Evolutionary conservation across 2,113 vertebrate genomes (phyloP).

Genomic region (Raja brachyura): DNA sequence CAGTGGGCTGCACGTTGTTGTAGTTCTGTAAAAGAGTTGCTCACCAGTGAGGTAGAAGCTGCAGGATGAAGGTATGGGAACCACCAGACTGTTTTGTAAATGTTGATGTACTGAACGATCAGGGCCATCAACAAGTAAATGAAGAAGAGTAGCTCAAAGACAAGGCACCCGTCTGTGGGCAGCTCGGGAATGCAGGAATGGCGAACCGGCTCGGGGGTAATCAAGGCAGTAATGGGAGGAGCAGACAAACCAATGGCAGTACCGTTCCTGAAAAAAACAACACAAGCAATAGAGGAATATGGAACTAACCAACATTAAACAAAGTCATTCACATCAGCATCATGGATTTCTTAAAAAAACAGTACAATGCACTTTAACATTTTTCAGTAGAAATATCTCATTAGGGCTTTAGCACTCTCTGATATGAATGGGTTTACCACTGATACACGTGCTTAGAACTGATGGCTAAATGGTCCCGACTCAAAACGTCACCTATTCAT

Average conservation of each 20-base stretch:
- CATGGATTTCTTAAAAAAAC: not conserved
- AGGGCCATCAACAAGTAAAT: slow-evolving; percentile 90
- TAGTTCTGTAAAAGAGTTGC: slow-evolving; percentile 40
- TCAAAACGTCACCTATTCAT: no score
- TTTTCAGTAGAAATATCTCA: not conserved
- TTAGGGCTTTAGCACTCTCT: not conserved
- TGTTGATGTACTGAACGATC: slow-evolving; percentile 97
- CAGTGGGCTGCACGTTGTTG: not conserved
- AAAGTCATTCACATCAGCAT: not conserved
- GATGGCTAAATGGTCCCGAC: no score
- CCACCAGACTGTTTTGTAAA: slow-evolving; percentile 99
- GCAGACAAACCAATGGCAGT: slow-evolving; percentile 79
- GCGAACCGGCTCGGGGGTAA: slow-evolving; percentile 90
- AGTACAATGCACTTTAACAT: not conserved
- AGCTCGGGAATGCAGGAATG: slow-evolving; percentile 91
- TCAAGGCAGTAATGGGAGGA: slow-evolving; percentile 84
- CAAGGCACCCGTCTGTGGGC: slow-evolving; percentile 80
- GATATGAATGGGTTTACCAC: not conserved
- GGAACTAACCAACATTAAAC: not conserved
- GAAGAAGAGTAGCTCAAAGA: slow-evolving; percentile 95
- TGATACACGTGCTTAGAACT: no score
- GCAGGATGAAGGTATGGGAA: slow-evolving; percentile 91
- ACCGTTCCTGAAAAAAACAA: slow-evolving; percentile 67
- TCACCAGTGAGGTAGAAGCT: slow-evolving; percentile 89
- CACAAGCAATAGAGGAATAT: not conserved